Evolutionary conservation across 2,888 invertebrate species (phyloP), one percentile per base, ranked within the genome.

Genomic region (Dinocampus coccinellae): DNA sequence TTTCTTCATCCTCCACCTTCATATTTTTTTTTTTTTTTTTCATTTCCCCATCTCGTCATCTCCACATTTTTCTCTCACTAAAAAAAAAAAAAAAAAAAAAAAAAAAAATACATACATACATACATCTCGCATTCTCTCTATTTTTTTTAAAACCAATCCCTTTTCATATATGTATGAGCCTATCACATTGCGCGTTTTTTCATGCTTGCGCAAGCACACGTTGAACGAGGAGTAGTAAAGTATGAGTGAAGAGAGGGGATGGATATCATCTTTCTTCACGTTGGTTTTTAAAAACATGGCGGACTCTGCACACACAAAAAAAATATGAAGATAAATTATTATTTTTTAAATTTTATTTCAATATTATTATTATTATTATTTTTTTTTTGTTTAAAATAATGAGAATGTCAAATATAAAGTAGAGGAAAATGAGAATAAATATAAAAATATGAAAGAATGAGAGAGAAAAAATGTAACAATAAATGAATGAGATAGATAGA

Each of bases 351-450:
- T n/a, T n/a, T n/a, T n/a, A n/a, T n/a, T n/a, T n/a, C n/a, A n/a
- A n/a, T n/a, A n/a, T n/a, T n/a, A n/a, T n/a, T n/a, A n/a, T n/a
- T n/a, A n/a, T n/a, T n/a, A 11, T 57, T 26, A 34, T 55, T 65
- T 20, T 55, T 16, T 16, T n/a, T 47, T 20, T 10, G 9, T 47
- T 61, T 39, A 78, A 82, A 82, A 84, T 83, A 84, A 84, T 82
- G 80, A 79, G 80, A 80, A 81, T 79, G 80, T 80, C 82, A 85
- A 85, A 83, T 82, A 84, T n/a, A n/a, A n/a, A n/a, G n/a, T n/a
- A n/a, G n/a, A n/a, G n/a, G n/a, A n/a, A n/a, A n/a, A n/a, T n/a
- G n/a, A n/a, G n/a, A n/a, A n/a, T n/a, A n/a, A n/a, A n/a, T n/a
- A n/a, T n/a, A n/a, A n/a, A n/a, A n/a, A n/a, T n/a, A n/a, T n/a